These are phyloP conservation scores for Melanotaenia duboulayi DNA, from an alignment of 2,113 vertebrate genomes.

Conservation along the genomic window DNA sequence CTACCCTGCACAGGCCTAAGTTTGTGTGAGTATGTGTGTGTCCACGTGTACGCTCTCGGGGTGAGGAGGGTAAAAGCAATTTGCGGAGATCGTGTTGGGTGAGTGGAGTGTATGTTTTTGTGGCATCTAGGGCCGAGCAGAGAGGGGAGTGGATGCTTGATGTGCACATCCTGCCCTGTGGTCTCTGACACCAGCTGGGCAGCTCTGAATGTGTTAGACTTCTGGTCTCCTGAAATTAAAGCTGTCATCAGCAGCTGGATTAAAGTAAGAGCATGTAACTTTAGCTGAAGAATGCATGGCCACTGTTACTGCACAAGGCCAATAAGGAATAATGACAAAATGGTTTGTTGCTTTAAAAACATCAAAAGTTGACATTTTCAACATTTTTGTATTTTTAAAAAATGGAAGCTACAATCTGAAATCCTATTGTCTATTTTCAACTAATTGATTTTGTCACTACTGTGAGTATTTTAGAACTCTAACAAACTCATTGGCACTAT, in stretches of 20 bases:
- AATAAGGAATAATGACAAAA: neutral
- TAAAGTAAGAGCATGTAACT: conserved; percentile 55
- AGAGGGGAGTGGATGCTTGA: conserved; percentile 31
- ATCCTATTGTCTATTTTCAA: neutral
- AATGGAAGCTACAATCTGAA: neutral
- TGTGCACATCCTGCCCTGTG: conserved; percentile 52
- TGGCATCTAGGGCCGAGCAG: conserved; percentile 50
- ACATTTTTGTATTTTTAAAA: neutral
- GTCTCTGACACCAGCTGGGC: conserved; percentile 84
- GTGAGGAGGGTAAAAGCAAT: conserved; percentile 92
- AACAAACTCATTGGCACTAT: too few species aligned
- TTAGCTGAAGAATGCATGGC: conserved; percentile 5
- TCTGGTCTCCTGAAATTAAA: conserved; percentile 86
- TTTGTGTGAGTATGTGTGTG: conserved; percentile 66
- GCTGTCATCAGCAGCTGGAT: conserved; percentile 89
- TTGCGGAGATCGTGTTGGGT: conserved; percentile 89
- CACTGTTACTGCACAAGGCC: conserved; percentile 1
- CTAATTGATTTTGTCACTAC: too few species aligned
- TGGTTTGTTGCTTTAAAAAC: conserved; percentile 1
- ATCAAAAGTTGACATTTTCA: neutral
- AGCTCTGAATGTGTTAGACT: conserved; percentile 88
- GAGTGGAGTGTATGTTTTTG: conserved; percentile 83
- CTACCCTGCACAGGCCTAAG: conserved; percentile 74
- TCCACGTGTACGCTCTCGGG: conserved; percentile 58
- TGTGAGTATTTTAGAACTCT: too few species aligned